Evolutionary conservation across 2,888 invertebrate species (phyloP), one percentile per base, ranked within the genome.

Genomic region (Branchellion lobata): DNA sequence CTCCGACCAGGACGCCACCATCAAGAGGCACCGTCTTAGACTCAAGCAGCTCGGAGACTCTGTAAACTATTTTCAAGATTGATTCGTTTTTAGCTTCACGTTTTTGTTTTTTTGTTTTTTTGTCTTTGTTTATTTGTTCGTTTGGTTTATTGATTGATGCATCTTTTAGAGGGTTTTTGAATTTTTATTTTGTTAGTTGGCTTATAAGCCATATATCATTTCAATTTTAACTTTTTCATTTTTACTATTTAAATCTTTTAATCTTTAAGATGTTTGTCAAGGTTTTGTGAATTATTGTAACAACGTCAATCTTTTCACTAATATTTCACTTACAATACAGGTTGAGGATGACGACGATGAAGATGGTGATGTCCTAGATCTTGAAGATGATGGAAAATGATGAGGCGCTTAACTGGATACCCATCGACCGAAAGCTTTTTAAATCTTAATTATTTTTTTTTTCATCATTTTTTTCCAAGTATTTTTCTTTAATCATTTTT

Each of bases 1-100:
- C 57, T 92, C 94, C 0, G 95, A 97, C 87, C 96, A 97, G 90
- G 96, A 92, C 84, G 86, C 87, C 71, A 93, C 92, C 87, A 88
- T 94, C 53, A 89, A 89, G 71, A 89, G 90, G 76, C 93, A 92
- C 87, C 92, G 91, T 82, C 81, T 84, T 2, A 84, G 85, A 73
- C 84, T 89, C 68, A 86, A 86, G 82, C 86, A 85, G 51, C 84
- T 88, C 2, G 89, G 89, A 34, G 85, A 87, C 82, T 84, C 85
- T 83, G 88, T 88, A 27, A 34, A 14, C 21, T 21, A 29, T 36
- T 24, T 33, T n/a, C 3, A 18, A 1, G 31, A n/a, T 31, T 18
- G 24, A n/a, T 8, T 29, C 27, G 18, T 34, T 31, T 53, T 18
- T 78, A 18, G 18, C 8, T 73, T 47, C 40, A 11, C 21, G 24